Conservation (phyloP, 1,140 invertebrate species). For the Drosophila saltans region DNA sequence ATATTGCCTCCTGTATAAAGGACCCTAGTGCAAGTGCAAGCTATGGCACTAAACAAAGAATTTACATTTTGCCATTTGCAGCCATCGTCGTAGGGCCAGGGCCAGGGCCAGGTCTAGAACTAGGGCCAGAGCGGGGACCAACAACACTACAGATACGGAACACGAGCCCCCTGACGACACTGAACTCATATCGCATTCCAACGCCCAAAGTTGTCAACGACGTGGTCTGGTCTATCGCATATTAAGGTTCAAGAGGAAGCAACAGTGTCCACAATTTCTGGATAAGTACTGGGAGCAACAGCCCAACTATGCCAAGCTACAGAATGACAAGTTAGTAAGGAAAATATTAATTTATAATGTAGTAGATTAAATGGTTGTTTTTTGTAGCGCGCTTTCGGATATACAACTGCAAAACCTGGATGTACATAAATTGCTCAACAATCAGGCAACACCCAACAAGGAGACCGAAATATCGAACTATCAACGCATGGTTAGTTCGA, state of each 20-base stretch:
- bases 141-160: constrained; percentile 6
- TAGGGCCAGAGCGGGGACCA: constrained; percentile 3
- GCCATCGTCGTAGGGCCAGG: constrained; percentile 45
- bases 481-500: constrained; percentile 53
- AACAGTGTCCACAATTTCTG: constrained; percentile 67
- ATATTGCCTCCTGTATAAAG: not conserved
- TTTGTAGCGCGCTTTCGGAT: constrained; percentile 44
- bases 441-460: constrained; percentile 47
- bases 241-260: constrained; percentile 64
- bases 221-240: constrained; percentile 73
- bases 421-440: constrained; percentile 65
- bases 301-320: constrained; percentile 68
- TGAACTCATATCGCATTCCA: constrained; percentile 58
- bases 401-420: constrained; percentile 78
- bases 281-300: constrained; percentile 75
- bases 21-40: not conserved
- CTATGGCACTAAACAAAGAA: constrained; percentile 12
- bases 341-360: not conserved
- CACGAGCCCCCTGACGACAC: constrained; percentile 55
- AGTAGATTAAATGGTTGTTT: not conserved
- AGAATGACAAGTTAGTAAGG: constrained; percentile 58
- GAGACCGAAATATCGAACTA: constrained; percentile 67
- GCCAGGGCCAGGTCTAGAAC: constrained; percentile 2
- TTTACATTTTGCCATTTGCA: constrained; percentile 39
- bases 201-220: constrained; percentile 46